Percentiles rank a stretch among this genome's conserved stretches.
Conservation (phyloP, 2,888 invertebrate species). For the Meiosimyza decipiens region DNA sequence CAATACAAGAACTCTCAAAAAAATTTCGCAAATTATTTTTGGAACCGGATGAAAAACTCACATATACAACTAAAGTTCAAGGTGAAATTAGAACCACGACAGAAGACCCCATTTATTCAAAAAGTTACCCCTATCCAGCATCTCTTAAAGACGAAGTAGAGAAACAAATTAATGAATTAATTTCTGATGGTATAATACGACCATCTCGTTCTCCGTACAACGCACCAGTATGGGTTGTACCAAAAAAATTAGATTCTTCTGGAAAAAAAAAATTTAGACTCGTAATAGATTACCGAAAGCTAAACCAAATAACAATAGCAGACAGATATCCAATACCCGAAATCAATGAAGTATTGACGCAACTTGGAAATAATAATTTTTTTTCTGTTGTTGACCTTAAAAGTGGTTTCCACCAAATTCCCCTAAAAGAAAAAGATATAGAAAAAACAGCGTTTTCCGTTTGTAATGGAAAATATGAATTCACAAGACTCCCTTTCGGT, state of each 20-base stretch:
- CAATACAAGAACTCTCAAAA: too few relatives aligned
- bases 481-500: background rate
- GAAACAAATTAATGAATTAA: slow-evolving; percentile 25
- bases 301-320: slow-evolving; percentile 1
- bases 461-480: background rate
- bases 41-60: slow-evolving; percentile 36
- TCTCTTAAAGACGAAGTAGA: slow-evolving; percentile 34
- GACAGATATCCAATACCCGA: background rate
- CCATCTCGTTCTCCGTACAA: slow-evolving; percentile 35
- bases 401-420: too few relatives aligned
- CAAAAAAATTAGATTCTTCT: slow-evolving; percentile 30
- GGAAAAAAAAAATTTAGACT: slow-evolving; percentile 28
- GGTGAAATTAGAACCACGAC: slow-evolving; percentile 33
- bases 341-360: background rate
- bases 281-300: slow-evolving; percentile 17
- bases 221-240: slow-evolving; percentile 31
- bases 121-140: slow-evolving; percentile 34
- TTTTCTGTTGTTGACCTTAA: too few relatives aligned
- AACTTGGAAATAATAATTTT: background rate
- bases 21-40: slow-evolving; percentile 10
- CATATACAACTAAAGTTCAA: slow-evolving; percentile 28
- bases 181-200: slow-evolving; percentile 37
- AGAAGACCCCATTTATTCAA: slow-evolving; percentile 29
- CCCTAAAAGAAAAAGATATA: background rate
- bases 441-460: background rate